These are phyloP conservation scores for Apotomis betuletana DNA, from an alignment of 2,888 invertebrate species.

Conservation along the genomic window DNA sequence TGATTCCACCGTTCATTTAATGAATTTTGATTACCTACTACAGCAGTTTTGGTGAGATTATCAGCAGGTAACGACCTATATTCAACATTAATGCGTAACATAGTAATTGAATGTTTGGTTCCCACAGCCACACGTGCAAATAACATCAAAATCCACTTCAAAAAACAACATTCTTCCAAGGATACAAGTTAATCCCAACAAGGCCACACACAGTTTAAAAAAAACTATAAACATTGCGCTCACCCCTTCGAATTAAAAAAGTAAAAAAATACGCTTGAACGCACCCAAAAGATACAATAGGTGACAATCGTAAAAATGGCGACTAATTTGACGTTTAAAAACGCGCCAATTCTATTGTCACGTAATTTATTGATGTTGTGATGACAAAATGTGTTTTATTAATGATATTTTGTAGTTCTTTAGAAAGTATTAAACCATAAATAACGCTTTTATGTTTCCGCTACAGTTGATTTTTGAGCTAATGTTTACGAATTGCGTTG, in stretches of 20 bases:
- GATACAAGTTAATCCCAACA: conserved; percentile 56
- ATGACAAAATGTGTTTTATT: conserved; percentile 70
- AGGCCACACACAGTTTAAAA: conserved; percentile 64
- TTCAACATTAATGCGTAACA: too few relatives aligned
- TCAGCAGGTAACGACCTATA: too few relatives aligned
- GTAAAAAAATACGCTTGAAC: conserved; percentile 67
- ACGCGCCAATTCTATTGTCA: conserved; percentile 78
- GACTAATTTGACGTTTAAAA: conserved; percentile 81
- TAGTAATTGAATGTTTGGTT: conserved; percentile 39
- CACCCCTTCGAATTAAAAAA: conserved; percentile 70
- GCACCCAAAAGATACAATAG: conserved; percentile 61
- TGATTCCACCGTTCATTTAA: too few relatives aligned
- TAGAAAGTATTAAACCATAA: conserved; percentile 65
- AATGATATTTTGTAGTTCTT: conserved; percentile 70
- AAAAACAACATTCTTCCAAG: conserved; percentile 54
- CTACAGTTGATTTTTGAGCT: conserved; percentile 68
- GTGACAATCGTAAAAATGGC: conserved; percentile 71
- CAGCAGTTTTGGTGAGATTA: too few relatives aligned
- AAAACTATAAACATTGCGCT: conserved; percentile 56
- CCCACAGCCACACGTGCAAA: conserved; percentile 56
- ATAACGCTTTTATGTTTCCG: conserved; percentile 69
- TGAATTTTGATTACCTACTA: too few relatives aligned
- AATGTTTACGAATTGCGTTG: conserved; percentile 67
- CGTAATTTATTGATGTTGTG: conserved; percentile 80
- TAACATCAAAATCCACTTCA: conserved; percentile 44